Conservation (phyloP, 2,797 vertebrate species). For the Ctenopoma multispine region DNA sequence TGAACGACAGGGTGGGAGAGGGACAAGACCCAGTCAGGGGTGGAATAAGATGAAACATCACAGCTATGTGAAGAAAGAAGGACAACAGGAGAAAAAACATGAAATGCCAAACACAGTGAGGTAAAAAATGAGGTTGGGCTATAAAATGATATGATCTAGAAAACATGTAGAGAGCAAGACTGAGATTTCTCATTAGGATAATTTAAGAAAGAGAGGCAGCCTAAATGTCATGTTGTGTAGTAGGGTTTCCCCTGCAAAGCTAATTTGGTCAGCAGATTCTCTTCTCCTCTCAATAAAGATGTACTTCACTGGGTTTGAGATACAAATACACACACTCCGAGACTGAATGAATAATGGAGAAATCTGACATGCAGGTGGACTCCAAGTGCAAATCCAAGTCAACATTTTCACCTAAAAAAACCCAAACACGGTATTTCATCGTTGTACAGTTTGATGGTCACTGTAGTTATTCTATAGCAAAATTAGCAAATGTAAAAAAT, state of each 20-base stretch:
- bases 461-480: not conserved
- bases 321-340: constrained; percentile 2
- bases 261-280: constrained; percentile 58
- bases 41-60: constrained; percentile 26
- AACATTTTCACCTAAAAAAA: not conserved
- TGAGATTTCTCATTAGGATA: not conserved
- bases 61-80: constrained; percentile 10
- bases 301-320: constrained; percentile 19
- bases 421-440: not conserved
- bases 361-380: not conserved
- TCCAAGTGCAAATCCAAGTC: not conserved
- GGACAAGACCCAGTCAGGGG: constrained; percentile 30
- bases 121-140: not conserved
- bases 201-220: constrained; percentile 15
- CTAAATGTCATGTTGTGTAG: constrained; percentile 53
- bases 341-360: not conserved
- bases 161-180: not conserved
- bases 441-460: not conserved
- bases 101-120: not conserved
- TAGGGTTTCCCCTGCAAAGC: constrained; percentile 50
- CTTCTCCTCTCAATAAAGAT: constrained; percentile 46
- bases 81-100: not conserved
- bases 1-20: constrained; percentile 49
- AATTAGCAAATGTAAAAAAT: too few species aligned
- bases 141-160: not conserved